Evolutionary conservation across 2,113 vertebrate species (phyloP).

Genomic region (Beaufortia kweichowensis): DNA sequence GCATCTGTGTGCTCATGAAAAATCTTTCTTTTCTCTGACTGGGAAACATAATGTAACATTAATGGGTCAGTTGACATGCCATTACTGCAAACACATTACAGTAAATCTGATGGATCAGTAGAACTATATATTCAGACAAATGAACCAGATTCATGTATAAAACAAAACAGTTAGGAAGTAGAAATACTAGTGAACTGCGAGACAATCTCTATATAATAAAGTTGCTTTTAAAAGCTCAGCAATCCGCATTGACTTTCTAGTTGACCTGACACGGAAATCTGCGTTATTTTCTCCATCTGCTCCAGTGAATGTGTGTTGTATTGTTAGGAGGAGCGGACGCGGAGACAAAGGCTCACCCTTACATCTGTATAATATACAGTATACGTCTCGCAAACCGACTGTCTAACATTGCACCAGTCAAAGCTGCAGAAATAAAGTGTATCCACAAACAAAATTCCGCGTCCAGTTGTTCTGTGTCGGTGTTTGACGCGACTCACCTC

Average conservation of each 20-base stretch:
- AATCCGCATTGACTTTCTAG: background rate
- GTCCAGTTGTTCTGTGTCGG: background rate
- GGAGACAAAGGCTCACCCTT: conserved; percentile 15
- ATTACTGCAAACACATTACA: background rate
- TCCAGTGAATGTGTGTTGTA: background rate
- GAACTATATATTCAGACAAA: background rate
- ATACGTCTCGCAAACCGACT: background rate
- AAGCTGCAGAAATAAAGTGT: background rate
- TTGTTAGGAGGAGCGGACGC: conserved; percentile 6
- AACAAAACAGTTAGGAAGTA: background rate
- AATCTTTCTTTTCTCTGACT: background rate
- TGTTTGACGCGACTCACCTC: conserved; percentile 65
- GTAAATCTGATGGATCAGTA: background rate
- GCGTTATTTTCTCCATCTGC: background rate
- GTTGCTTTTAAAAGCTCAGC: background rate
- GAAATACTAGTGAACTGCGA: background rate
- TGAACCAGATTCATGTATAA: too few species aligned
- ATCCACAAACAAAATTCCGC: background rate
- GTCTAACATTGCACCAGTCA: background rate
- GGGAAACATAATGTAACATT: background rate
- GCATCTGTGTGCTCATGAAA: background rate
- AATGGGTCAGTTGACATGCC: too few species aligned
- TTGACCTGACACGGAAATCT: background rate
- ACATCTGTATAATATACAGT: background rate
- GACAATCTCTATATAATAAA: background rate